Percentiles rank a stretch among this genome's conserved stretches.
Evolutionary conservation across 2,797 vertebrate species (phyloP).

Genomic region (Psittacula derbiana): DNA sequence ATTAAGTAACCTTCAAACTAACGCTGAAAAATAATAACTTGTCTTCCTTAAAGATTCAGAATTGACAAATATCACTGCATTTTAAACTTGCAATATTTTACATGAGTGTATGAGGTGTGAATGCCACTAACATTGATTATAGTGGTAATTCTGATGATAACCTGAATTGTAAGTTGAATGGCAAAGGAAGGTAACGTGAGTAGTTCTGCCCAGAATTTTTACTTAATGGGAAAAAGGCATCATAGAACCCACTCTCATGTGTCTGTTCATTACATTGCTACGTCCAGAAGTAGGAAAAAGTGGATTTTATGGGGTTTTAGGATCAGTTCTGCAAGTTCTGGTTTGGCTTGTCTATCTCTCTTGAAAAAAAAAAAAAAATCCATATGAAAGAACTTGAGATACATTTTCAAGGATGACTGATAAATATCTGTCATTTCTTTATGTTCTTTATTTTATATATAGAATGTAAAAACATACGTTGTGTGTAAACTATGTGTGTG

Average conservation of each 20-base stretch:
- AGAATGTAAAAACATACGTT: not conserved
- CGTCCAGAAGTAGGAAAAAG: not conserved
- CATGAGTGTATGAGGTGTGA: not conserved
- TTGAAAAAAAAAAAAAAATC: not conserved
- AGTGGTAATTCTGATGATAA: not conserved
- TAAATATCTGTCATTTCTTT: not conserved
- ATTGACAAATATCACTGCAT: not conserved
- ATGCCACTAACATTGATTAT: not conserved
- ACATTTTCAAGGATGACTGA: not conserved
- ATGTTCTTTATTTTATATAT: not conserved
- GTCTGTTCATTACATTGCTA: not conserved
- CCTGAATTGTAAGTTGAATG: not conserved
- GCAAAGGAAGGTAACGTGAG: not conserved
- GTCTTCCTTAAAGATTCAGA: not conserved
- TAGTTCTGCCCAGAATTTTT: constrained; percentile 6
- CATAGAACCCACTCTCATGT: not conserved
- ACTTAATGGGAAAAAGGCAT: not conserved
- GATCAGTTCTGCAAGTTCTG: not conserved
- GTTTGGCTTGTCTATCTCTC: not conserved
- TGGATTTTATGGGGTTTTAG: not conserved
- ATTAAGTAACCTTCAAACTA: not conserved
- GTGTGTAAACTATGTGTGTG: accelerated
- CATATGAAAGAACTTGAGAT: not conserved
- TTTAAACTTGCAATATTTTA: not conserved
- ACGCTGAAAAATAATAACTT: not conserved